Evolutionary conservation across 2,113 vertebrate species (phyloP).

Genomic region (Dermatemys mawii): DNA sequence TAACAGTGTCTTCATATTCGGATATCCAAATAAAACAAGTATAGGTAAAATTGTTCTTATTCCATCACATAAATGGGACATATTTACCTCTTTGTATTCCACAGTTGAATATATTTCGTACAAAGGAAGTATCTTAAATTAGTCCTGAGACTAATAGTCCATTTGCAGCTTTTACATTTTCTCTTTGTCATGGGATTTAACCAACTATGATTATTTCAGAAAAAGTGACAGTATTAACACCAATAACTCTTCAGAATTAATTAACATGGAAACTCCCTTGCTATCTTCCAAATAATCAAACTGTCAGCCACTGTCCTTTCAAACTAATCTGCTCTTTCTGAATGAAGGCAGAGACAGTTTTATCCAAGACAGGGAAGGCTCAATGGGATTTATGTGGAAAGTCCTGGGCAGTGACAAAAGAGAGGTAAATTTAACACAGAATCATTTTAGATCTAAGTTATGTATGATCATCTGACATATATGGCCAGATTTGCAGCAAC

Average conservation of each 20-base stretch:
- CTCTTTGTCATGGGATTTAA: not conserved
- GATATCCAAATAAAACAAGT: not conserved
- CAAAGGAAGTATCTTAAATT: not conserved
- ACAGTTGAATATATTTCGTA: not conserved
- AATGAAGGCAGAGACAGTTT: not conserved
- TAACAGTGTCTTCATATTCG: not conserved
- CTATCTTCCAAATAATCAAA: not conserved
- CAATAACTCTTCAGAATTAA: not conserved
- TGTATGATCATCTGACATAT: not conserved
- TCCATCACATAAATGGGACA: not conserved
- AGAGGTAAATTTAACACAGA: too few species aligned
- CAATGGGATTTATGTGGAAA: not conserved
- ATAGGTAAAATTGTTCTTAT: not conserved
- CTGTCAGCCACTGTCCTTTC: not conserved
- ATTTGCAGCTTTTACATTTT: not conserved
- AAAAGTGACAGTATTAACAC: not conserved
- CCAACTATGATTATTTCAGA: not conserved
- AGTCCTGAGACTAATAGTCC: fast-evolving
- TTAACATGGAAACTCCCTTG: not conserved
- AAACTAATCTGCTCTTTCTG: not conserved
- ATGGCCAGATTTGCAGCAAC: too few species aligned
- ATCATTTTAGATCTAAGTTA: not conserved
- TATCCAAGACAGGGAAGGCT: not conserved
- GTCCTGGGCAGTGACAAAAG: not conserved
- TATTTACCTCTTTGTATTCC: not conserved